Base-by-base conservation (phyloP, 30 jellyfish, hydroid and myxozoan species). In the Phacellophora camtschatica region DNA sequence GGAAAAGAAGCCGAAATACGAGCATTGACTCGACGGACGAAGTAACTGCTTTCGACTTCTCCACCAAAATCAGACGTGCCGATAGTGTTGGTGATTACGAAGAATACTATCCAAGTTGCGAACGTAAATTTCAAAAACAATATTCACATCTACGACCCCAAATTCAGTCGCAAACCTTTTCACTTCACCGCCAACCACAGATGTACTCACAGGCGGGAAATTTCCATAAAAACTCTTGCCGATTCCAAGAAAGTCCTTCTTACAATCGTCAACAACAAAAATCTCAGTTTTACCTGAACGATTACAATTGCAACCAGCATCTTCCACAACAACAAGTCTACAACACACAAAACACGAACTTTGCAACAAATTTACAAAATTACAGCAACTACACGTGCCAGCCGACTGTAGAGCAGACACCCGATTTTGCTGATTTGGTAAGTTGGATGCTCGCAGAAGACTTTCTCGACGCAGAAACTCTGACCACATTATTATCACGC, bases 401-500 rank as follows among this genome's bases (percentile, higher is more conserved):
- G n/a, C 30, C 23, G 4, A n/a, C 84, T 1, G 30, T 11, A 6
- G 86, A 50, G 7, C 86, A 66, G 7, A 41, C 72, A 25, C 91
- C 91, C 32, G 91, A 80, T 23, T 55, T 80, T 59, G 91, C 83
- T 18, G 91, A 80, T 36, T 49, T 80, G 91, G 91, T 80, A 65
- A 80, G 91, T 80, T 80, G 91, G 91, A 80, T 80, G 91, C 36
- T 80, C 27, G 91, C 91, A 33, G 91, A 80, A 69, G 81, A 80
- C 77, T 80, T 80, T 80, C 28, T 80, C 18, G 91, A 80, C 36
- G 81, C 83, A 23, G 91, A 80, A 35, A 39, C 91, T 2, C 59
- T 80, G 34, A 46, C 57, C 33, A 54, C 80, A 3, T 49, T 80
- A 55, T 71, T 80, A 6, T 33, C 68, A 48, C 83, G 71, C 3